These are phyloP conservation scores for Masnerella sp. DNA, from an alignment of 2,888 invertebrate species.

Conservation along the genomic window DNA sequence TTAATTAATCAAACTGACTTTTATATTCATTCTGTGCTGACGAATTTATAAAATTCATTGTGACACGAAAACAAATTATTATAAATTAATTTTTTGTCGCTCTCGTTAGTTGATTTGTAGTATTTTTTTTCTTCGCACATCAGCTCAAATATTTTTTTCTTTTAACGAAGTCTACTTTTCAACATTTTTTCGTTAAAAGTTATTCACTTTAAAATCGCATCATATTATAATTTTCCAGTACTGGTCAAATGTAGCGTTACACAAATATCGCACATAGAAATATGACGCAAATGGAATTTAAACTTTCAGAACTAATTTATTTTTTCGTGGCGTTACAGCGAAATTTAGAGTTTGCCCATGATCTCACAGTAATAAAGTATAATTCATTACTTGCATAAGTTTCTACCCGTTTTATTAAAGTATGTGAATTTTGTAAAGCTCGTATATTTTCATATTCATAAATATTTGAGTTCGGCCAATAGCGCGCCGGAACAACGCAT, in stretches of 20 bases:
- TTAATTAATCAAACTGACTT: slow-evolving; percentile 28
- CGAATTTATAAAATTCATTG: slow-evolving; percentile 8
- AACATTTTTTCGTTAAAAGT: too few relatives aligned
- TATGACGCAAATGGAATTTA: slow-evolving; percentile 54
- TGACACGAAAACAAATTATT: too few relatives aligned
- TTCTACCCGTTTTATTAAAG: slow-evolving; percentile 51
- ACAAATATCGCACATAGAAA: slow-evolving; percentile 31
- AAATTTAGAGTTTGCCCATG: slow-evolving; percentile 52
- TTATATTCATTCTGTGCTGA: too few relatives aligned
- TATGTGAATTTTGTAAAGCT: slow-evolving; percentile 53
- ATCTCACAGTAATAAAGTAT: slow-evolving; percentile 54
- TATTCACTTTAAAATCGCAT: not conserved
- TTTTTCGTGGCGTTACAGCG: slow-evolving; percentile 42
- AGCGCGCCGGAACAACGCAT: slow-evolving; percentile 33
- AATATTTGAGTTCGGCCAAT: slow-evolving; percentile 53
- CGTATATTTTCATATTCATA: slow-evolving; percentile 59
- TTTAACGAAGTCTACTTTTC: too few relatives aligned
- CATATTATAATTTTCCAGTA: slow-evolving; percentile 26
- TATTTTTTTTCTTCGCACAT: too few relatives aligned
- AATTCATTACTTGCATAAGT: slow-evolving; percentile 58
- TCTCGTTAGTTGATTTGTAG: too few relatives aligned
- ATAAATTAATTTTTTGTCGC: too few relatives aligned
- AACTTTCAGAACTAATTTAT: slow-evolving; percentile 59
- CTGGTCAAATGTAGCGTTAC: slow-evolving; percentile 17
- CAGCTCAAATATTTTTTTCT: too few relatives aligned